Evolutionary conservation across 2,888 invertebrate species (phyloP).

Genomic region (Caenorhabditis sp.): DNA sequence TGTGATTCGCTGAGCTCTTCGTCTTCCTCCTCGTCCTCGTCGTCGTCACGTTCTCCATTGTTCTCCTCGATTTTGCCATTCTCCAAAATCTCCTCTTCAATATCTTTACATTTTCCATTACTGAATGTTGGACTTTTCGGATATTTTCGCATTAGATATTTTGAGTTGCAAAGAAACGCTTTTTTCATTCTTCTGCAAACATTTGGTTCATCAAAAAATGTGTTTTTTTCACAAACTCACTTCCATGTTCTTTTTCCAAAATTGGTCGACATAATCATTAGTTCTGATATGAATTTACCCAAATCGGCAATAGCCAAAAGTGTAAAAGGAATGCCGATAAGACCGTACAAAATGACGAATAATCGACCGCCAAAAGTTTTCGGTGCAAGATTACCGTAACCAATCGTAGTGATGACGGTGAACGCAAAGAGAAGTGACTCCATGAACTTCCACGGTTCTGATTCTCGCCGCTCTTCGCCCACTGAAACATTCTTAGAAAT

Average conservation of each 20-base stretch:
- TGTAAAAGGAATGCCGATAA: conserved; percentile 68
- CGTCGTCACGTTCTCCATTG: conserved; percentile 16
- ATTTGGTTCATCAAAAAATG: too few relatives aligned
- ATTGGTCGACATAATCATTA: conserved; percentile 47
- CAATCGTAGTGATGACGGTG: conserved; percentile 69
- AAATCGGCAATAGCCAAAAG: conserved; percentile 68
- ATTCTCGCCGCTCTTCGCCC: conserved; percentile 4
- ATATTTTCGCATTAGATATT: conserved; percentile 14
- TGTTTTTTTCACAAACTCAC: conserved; percentile 21
- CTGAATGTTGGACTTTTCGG: conserved; percentile 15
- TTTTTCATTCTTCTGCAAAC: conserved; percentile 21
- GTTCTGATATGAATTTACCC: conserved; percentile 68
- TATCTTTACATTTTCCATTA: conserved; percentile 27
- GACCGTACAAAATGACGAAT: conserved; percentile 67
- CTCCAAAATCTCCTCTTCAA: conserved; percentile 45
- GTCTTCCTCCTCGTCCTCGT: conserved; percentile 18
- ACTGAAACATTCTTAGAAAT: too few relatives aligned
- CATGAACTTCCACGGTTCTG: conserved; percentile 62
- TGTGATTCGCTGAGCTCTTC: conserved; percentile 45
- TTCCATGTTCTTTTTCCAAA: conserved; percentile 29
- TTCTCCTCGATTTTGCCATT: conserved; percentile 36
- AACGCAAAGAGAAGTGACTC: conserved; percentile 66
- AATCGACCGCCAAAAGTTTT: conserved; percentile 63
- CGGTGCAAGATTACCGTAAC: conserved; percentile 68
- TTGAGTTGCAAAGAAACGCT: conserved; percentile 15